Evolutionary conservation across 2,113 vertebrate genomes (phyloP).

Genomic region (Cavia aperea): DNA sequence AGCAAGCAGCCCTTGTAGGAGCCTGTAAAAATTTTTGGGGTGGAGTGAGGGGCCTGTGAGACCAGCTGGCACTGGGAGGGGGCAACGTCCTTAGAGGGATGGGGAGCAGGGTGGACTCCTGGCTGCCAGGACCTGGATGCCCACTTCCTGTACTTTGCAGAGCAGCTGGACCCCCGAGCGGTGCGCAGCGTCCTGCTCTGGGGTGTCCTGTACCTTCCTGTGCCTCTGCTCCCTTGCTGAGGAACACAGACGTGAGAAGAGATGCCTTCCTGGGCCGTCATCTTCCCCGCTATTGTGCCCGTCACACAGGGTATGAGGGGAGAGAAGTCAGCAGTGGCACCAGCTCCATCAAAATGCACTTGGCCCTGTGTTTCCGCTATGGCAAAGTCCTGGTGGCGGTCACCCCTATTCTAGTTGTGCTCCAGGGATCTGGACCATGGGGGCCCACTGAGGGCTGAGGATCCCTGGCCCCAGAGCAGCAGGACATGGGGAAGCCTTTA

Average conservation of each 20-base stretch:
- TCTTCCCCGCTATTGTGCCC: background rate
- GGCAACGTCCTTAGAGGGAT: fast-evolving
- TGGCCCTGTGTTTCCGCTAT: background rate
- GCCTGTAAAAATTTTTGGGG: fast-evolving
- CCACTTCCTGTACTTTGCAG: background rate
- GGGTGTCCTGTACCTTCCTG: fast-evolving
- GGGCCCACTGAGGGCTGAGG: no score
- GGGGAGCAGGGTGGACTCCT: background rate
- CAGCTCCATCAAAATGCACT: fast-evolving
- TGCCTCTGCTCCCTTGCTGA: background rate
- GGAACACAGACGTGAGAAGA: background rate
- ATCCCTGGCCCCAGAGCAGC: fast-evolving
- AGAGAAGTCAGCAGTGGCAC: no score
- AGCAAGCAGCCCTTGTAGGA: background rate
- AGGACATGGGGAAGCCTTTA: background rate
- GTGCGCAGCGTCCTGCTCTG: fast-evolving
- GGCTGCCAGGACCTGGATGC: fast-evolving
- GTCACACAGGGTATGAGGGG: background rate
- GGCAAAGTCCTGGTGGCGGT: background rate
- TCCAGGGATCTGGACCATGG: no score
- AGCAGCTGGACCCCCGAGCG: background rate
- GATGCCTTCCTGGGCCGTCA: background rate
- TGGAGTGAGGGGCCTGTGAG: background rate
- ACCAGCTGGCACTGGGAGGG: background rate
- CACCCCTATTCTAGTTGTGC: no score